Evolutionary conservation across 1,140 invertebrate species (phyloP).

Genomic region (Zaprionus nigranus): DNA sequence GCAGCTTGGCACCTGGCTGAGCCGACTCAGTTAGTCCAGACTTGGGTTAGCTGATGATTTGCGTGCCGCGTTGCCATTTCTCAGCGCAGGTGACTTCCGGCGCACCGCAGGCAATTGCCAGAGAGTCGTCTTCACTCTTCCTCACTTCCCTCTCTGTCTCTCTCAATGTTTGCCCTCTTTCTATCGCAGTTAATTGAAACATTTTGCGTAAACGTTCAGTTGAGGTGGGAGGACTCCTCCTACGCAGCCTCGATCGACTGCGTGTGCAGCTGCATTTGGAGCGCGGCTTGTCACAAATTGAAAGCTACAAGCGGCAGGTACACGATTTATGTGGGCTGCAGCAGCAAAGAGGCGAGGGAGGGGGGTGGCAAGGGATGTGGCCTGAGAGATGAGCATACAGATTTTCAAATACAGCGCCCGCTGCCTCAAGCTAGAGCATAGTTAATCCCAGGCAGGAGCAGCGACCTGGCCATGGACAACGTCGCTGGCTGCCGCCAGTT

Average conservation of each 20-base stretch:
- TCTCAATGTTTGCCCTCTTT: constrained; percentile 13
- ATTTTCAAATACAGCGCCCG: constrained; percentile 40
- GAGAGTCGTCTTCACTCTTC: neutral
- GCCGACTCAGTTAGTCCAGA: constrained; percentile 15
- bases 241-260: constrained; percentile 68
- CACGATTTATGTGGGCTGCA: constrained; percentile 78
- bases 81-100: constrained; percentile 71
- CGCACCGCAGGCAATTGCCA: constrained; percentile 16
- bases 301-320: constrained; percentile 82
- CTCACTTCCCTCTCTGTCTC: neutral
- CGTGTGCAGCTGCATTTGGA: constrained; percentile 49
- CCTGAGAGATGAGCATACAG: constrained; percentile 16
- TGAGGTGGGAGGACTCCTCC: constrained; percentile 51
- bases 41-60: constrained; percentile 65
- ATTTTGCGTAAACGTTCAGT: constrained; percentile 80
- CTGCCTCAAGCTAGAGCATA: constrained; percentile 5
- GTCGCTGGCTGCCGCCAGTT: constrained; percentile 78
- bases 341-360: constrained; percentile 10
- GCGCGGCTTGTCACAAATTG: constrained; percentile 72
- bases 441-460: constrained; percentile 56
- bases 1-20: constrained; percentile 66
- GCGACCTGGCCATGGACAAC: constrained; percentile 69
- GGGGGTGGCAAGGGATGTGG: constrained; percentile 5
- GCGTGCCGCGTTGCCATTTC: constrained; percentile 75
- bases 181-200: constrained; percentile 69